Evolutionary conservation across 2,888 invertebrate species (phyloP), one percentile per base, ranked within the genome.

Genomic region (Phyto melanocephala): DNA sequence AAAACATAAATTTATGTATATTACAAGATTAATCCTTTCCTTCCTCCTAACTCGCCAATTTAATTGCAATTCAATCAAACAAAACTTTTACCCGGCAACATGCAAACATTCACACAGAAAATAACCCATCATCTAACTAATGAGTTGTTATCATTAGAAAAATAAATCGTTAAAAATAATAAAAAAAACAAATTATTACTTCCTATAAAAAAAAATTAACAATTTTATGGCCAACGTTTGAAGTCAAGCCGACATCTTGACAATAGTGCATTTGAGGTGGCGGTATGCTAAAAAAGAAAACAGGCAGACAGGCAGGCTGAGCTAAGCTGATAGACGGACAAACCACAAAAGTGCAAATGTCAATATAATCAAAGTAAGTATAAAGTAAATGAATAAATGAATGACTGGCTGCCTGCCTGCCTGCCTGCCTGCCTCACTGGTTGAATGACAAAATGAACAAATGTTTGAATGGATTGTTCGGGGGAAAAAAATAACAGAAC

Each of bases 161-260:
- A 70, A 68, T 28, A 80, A 70, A 71, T 60, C 68, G n/a, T 54
- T 58, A 35, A 52, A 65, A 56, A 65, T 6, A 6, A 28, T 28
- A 22, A 24, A 37, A 67, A 35, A 60, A 62, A 63, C 20, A 67
- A 65, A 76, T 67, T 75, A 82, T 79, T 79, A 79, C 71, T 79
- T 82, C 79, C 82, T 58, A 80, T 80, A 67, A 77, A 68, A 62
- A 65, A 63, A 79, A 33, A 81, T 75, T 62, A 76, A 81, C 60
- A 71, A 79, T 82, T 82, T 82, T 71, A 82, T 82, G 75, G 60
- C 54, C 54, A 75, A 52, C 60, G 65, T 82, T 82, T 82, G 82
- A 82, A 76, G 75, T 71, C 6, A 71, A 40, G 71, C 82, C 82
- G 82, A 28, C 67, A 77, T 71, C 72, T 74, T 52, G 45, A 54